These are phyloP conservation scores for Neodontobutis hainanensis DNA, from an alignment of 2,113 vertebrate genomes.

Conservation along the genomic window DNA sequence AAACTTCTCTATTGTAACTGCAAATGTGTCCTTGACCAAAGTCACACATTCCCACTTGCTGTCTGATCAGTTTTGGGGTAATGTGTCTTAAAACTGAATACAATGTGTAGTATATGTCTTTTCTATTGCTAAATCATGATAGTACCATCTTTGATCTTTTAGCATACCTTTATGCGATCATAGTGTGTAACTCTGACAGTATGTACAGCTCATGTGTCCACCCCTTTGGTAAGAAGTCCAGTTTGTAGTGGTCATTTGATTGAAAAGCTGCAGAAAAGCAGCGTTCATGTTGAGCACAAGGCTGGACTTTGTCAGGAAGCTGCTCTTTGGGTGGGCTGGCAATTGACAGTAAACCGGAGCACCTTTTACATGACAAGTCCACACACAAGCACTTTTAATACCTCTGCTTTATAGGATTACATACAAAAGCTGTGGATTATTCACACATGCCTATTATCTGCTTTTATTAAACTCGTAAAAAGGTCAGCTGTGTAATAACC, in stretches of 20 bases:
- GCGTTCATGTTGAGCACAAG: conserved; percentile 37
- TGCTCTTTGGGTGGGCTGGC: conserved; percentile 68
- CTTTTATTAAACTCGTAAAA: conserved; percentile 68
- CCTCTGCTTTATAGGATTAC: conserved; percentile 61
- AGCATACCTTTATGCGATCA: no score
- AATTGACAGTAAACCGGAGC: conserved; percentile 35
- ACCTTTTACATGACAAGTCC: conserved; percentile 53
- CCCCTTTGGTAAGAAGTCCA: background rate
- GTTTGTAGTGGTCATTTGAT: background rate
- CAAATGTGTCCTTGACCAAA: no score
- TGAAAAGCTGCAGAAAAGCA: conserved; percentile 37
- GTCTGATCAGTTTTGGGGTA: no score
- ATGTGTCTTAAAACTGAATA: no score
- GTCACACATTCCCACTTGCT: no score
- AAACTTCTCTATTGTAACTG: no score
- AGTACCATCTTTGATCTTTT: no score
- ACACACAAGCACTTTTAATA: conserved; percentile 48
- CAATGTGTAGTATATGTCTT: no score
- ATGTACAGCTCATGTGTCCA: background rate
- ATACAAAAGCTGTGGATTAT: conserved; percentile 52
- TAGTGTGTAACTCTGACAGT: background rate
- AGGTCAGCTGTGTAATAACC: conserved; percentile 28
- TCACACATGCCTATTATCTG: conserved; percentile 67
- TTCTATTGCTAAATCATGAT: no score
- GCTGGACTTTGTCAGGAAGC: conserved; percentile 54